Percentiles rank a stretch among this genome's conserved stretches.
Conservation (phyloP, 2,888 invertebrate genomes). For the Saturnia pavonia region DNA sequence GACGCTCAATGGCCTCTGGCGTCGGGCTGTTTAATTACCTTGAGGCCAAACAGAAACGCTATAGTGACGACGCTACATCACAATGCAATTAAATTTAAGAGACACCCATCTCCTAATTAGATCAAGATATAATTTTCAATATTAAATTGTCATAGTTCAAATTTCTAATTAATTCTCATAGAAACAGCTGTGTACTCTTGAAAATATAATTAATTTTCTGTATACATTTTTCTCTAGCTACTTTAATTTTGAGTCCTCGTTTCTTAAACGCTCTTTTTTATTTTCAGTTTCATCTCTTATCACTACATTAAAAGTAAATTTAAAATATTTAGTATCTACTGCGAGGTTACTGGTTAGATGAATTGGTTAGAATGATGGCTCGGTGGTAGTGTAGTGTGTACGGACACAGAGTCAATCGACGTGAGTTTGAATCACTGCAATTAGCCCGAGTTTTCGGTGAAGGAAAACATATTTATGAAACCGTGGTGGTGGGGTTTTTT, state of each 20-base stretch:
- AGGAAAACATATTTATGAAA: too few relatives aligned
- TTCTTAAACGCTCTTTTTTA: background rate
- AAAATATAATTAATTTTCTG: background rate
- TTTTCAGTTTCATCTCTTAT: background rate
- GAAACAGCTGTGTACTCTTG: slow-evolving; percentile 4
- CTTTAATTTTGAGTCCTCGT: background rate
- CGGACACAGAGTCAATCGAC: too few relatives aligned
- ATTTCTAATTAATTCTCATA: background rate
- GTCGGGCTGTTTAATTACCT: slow-evolving; percentile 29
- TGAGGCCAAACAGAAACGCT: slow-evolving; percentile 12
- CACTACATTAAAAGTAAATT: background rate
- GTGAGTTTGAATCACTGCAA: too few relatives aligned
- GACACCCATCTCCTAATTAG: slow-evolving; percentile 13
- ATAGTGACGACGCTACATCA: slow-evolving; percentile 13
- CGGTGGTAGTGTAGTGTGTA: too few relatives aligned
- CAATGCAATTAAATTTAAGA: slow-evolving; percentile 21
- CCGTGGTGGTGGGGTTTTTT: too few relatives aligned
- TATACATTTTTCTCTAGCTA: background rate
- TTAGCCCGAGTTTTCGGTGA: too few relatives aligned
- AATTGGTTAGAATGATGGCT: too few relatives aligned
- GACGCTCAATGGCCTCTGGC: slow-evolving; percentile 28
- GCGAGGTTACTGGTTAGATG: too few relatives aligned
- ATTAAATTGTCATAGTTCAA: slow-evolving; percentile 1
- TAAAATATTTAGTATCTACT: background rate
- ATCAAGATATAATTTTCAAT: slow-evolving; percentile 6